These are phyloP conservation scores for Neoscelio sp. DNA, from an alignment of 2,888 invertebrate species.

Conservation along the genomic window DNA sequence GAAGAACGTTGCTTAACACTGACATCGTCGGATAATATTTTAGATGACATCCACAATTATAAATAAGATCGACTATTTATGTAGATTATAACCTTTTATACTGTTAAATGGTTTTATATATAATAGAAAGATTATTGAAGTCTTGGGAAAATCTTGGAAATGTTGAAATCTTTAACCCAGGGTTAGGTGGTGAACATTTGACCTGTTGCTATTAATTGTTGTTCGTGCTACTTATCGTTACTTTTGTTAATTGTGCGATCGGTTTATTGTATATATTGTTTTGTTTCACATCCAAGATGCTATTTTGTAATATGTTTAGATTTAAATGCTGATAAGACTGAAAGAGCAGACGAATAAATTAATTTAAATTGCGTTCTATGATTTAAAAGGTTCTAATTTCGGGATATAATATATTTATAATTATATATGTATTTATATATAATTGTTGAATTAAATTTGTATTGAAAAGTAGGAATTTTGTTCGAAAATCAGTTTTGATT, in stretches of 20 bases:
- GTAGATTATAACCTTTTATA: slow-evolving; percentile 40
- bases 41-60: slow-evolving; percentile 80
- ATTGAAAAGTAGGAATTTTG: too few relatives aligned
- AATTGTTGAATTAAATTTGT: not conserved
- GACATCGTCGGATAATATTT: slow-evolving; percentile 82
- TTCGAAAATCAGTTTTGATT: too few relatives aligned
- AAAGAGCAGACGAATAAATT: not conserved
- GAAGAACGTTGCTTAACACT: slow-evolving; percentile 92
- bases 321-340: slow-evolving; percentile 43
- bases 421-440: not conserved
- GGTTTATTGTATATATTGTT: slow-evolving; percentile 26
- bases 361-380: slow-evolving; percentile 1
- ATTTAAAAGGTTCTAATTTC: slow-evolving; percentile 18
- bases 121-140: not conserved
- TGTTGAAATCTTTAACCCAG: slow-evolving; percentile 7
- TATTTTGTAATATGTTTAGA: slow-evolving; percentile 31
- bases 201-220: slow-evolving; percentile 24
- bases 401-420: not conserved
- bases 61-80: slow-evolving; percentile 72
- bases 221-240: slow-evolving; percentile 15
- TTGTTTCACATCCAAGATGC: slow-evolving; percentile 9
- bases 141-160: not conserved
- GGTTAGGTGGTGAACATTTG: slow-evolving; percentile 4
- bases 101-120: slow-evolving; percentile 30
- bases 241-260: not conserved